phyloP scores from a whole-genome alignment of 1,140 invertebrate species.

The Mamestra configurata region DNA sequence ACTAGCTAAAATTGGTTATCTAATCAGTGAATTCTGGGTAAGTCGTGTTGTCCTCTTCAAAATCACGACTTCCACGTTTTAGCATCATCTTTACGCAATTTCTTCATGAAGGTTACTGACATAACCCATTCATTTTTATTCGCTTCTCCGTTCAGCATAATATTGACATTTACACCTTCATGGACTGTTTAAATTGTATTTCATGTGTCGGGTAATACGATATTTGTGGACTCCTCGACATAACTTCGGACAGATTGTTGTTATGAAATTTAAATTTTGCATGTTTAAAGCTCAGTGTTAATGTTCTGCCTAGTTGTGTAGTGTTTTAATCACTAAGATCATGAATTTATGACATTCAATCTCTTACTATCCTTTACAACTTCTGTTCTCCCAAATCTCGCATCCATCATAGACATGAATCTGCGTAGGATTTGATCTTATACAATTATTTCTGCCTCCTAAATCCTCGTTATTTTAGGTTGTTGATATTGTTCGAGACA shows the following conservation, averaged over 20 bases:
- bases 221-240: conserved; percentile 1
- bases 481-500: conserved; percentile 25
- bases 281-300: not conserved
- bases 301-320: too few species aligned
- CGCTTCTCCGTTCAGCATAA: not conserved
- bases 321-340: too few species aligned
- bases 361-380: too few species aligned
- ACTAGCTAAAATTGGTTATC: too few species aligned
- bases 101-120: not conserved
- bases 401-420: not conserved
- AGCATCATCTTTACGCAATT: not conserved
- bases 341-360: too few species aligned
- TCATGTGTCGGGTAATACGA: not conserved
- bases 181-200: not conserved
- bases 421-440: not conserved
- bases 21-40: too few species aligned
- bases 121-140: not conserved
- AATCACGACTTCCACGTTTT: not conserved
- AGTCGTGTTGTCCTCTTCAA: too few species aligned
- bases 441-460: not conserved
- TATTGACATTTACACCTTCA: conserved; percentile 35
- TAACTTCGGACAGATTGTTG: not conserved
- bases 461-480: conserved; percentile 13
- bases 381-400: too few species aligned
- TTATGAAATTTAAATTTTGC: conserved; percentile 11